Evolutionary conservation across 2,797 vertebrate species (phyloP).

Genomic region (Sphenodon punctatus): DNA sequence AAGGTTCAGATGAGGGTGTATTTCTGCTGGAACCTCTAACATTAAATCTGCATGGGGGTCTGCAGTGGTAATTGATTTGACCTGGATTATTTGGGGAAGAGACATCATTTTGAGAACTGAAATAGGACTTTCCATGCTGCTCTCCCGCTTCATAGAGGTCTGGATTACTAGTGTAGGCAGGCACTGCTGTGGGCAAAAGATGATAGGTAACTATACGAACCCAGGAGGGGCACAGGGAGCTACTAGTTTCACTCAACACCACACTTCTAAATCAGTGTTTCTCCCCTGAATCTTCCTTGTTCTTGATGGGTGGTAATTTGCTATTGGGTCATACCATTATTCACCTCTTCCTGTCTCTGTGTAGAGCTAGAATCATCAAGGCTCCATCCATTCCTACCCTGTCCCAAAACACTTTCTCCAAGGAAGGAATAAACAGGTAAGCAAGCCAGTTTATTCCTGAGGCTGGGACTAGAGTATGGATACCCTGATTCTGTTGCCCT

Average conservation of each 20-base stretch:
- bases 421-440: neutral
- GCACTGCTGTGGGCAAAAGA: neutral
- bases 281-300: neutral
- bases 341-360: neutral
- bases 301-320: neutral
- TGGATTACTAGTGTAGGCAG: neutral
- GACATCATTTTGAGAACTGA: neutral
- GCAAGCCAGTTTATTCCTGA: neutral
- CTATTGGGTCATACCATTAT: neutral
- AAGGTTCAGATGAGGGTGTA: neutral
- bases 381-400: neutral
- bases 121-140: neutral
- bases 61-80: neutral
- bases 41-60: neutral
- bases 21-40: neutral
- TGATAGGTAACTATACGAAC: neutral
- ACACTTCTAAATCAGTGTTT: neutral
- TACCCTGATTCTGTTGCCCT: too few relatives aligned
- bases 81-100: neutral
- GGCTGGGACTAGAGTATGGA: neutral
- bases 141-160: neutral
- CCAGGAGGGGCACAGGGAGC: neutral
- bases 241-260: neutral
- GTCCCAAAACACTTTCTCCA: neutral
- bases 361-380: neutral